Evolutionary conservation across 2,797 vertebrate genomes (phyloP), one percentile per base, ranked within the genome.

Genomic region (Danio choprae): DNA sequence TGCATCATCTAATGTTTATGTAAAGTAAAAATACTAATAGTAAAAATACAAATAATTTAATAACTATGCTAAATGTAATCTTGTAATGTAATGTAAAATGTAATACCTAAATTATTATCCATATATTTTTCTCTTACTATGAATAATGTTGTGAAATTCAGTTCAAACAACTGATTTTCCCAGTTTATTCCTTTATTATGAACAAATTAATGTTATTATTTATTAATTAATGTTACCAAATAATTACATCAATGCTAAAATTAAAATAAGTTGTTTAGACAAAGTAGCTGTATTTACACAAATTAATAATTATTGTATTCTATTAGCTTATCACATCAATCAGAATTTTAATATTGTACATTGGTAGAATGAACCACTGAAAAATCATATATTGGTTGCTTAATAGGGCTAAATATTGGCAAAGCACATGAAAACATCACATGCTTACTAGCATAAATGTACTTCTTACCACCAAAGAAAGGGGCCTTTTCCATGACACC

Each of bases 401-500:
- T 9, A 62, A 62, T 10, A 20, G 20, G 12, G 43, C 13, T 46
- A 18, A 65, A 65, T 22, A 65, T 46, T 2, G 16, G 29, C 29
- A 29, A 29, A 29, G 3, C 29, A 29, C 29, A 75, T 22, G 9
- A 2, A 77, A 43, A 58, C 41, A 44, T 46, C 55, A 62, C 60
- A 41, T 40, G 20, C 48, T 56, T 36, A 40, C 50, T 55, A 10
- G 6, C 6, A 59, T 18, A 58, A 46, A 6, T 22, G 56, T 3
- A 83, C 73, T 74, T 93, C 98, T 98, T 90, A 99, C 98, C 96
- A 99, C 97, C 4, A 99, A 94, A 36, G 98, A 99, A 72, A 99
- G 94, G 5, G 98, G 97, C 86, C 98, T 96, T 90, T 99, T 99
- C 98, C 98, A 99, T 38, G 97, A 99, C 88, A 99, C 97, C 65